Conservation (phyloP, 2,888 invertebrate genomes). For the Aleiodes alternator region DNA sequence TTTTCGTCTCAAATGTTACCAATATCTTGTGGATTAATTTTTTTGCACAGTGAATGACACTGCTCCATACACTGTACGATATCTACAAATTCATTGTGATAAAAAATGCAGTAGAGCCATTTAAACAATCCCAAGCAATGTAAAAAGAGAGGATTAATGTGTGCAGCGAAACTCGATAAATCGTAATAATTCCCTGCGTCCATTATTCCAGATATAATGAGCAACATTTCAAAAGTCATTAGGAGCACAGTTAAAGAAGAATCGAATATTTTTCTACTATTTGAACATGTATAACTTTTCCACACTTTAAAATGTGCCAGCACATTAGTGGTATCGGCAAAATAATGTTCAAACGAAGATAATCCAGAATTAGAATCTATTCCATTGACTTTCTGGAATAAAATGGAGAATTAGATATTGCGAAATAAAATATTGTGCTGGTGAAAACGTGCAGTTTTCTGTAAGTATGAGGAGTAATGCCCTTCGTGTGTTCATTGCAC, state of each 20-base stretch:
- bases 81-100: constrained; percentile 46
- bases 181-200: constrained; percentile 29
- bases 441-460: neutral
- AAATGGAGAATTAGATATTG: neutral
- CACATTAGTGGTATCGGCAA: neutral
- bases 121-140: constrained; percentile 58
- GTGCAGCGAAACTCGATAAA: constrained; percentile 53
- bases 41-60: constrained; percentile 56
- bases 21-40: constrained; percentile 50
- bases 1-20: constrained; percentile 29
- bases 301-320: constrained; percentile 12
- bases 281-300: neutral
- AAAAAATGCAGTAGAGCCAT: constrained; percentile 58
- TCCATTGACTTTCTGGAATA: constrained; percentile 7
- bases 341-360: constrained; percentile 2
- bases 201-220: constrained; percentile 7
- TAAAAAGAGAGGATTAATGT: constrained; percentile 55
- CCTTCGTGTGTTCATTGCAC: constrained; percentile 11
- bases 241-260: neutral
- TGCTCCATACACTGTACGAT: constrained; percentile 51
- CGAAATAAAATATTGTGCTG: neutral
- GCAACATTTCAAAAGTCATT: neutral
- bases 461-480: constrained; percentile 26
- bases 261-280: neutral
- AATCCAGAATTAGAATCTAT: neutral